These are phyloP conservation scores for Agriotes lineatus DNA, from an alignment of 2,888 invertebrate species.

Conservation along the genomic window DNA sequence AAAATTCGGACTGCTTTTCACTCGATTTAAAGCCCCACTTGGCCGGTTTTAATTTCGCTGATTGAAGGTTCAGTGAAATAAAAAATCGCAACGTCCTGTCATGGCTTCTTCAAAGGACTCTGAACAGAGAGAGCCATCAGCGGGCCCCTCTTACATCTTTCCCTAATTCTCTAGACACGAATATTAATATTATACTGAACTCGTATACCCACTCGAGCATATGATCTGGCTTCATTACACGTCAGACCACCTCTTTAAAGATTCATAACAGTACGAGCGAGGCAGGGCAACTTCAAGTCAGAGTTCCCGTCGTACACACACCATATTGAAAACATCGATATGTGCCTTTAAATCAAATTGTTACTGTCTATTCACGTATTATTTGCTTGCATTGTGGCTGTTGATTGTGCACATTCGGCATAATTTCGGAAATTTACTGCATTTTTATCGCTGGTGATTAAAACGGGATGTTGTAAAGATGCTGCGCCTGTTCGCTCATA, in stretches of 20 bases:
- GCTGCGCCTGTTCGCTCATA: too few species aligned
- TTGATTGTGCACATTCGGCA: too few species aligned
- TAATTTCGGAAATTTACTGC: too few species aligned
- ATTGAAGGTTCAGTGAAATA: conserved; percentile 4
- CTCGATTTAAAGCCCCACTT: neutral
- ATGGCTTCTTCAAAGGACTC: conserved; percentile 4
- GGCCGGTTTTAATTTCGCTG: neutral
- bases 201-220: conserved; percentile 24
- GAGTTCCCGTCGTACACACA: neutral
- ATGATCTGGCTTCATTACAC: conserved; percentile 36
- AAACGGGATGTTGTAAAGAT: too few species aligned
- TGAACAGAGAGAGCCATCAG: neutral
- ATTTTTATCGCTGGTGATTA: too few species aligned
- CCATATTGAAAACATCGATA: neutral
- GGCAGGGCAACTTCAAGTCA: conserved; percentile 3
- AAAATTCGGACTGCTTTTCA: neutral
- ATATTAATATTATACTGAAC: conserved; percentile 35
- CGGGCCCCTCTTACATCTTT: conserved; percentile 23
- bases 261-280: conserved; percentile 18
- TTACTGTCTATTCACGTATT: neutral
- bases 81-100: neutral
- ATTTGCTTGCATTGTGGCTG: neutral
- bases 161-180: conserved; percentile 32
- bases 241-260: conserved; percentile 30
- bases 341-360: neutral